Evolutionary conservation across 2,888 invertebrate species (phyloP).

Genomic region (Hypselothyrea guttata): DNA sequence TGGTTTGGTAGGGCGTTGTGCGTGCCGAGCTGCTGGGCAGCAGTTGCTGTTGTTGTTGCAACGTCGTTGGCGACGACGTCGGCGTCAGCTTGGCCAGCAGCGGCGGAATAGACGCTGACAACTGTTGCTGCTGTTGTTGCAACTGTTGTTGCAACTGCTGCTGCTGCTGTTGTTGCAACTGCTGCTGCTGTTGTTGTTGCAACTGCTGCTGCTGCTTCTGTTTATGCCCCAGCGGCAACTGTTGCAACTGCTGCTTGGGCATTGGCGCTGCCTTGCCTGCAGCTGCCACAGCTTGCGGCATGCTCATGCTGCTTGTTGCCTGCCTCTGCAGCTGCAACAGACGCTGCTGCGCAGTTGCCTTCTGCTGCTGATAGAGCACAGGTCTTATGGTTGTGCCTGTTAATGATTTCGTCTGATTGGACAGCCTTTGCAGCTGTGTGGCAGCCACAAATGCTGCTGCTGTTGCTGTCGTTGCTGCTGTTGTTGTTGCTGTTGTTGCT

Average conservation of each 20-base stretch:
- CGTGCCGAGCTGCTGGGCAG: conserved; percentile 47
- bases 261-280: no score
- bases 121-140: not conserved
- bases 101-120: conserved; percentile 5
- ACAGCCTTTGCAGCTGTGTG: conserved; percentile 13
- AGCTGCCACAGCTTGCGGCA: no score
- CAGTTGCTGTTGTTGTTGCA: conserved; percentile 22
- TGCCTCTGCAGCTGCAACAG: conserved; percentile 9
- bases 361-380: no score
- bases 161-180: not conserved
- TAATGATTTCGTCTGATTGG: no score
- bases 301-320: not conserved
- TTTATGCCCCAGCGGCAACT: conserved; percentile 26
- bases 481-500: conserved; percentile 1
- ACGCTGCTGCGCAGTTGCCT: conserved; percentile 6
- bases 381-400: no score
- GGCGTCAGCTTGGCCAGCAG: conserved; percentile 34
- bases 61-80: conserved; percentile 22
- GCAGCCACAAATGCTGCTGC: not conserved
- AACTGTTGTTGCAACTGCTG: not conserved
- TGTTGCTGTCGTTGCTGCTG: not conserved
- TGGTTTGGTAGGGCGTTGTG: conserved; percentile 52
- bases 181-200: conserved; percentile 10
- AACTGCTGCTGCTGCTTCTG: conserved; percentile 15
- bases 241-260: conserved; percentile 11